Percentiles rank a stretch among this genome's conserved stretches.
These are phyloP conservation scores for Girardinus metallicus DNA, from an alignment of 2,797 vertebrate genomes.

Conservation along the genomic window DNA sequence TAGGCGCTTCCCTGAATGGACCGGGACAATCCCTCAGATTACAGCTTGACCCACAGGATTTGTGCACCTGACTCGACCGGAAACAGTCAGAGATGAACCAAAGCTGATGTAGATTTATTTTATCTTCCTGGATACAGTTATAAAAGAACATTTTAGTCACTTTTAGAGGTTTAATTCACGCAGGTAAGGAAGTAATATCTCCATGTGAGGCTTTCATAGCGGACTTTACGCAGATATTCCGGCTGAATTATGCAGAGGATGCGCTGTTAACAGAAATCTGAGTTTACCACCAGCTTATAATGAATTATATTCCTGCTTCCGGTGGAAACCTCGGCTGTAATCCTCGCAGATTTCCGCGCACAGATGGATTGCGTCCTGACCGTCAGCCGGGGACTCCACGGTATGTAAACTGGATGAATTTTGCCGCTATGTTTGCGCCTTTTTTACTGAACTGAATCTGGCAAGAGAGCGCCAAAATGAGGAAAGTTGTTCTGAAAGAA, in stretches of 20 bases:
- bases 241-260: background rate
- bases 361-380: constrained; percentile 43
- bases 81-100: constrained; percentile 21
- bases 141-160: background rate
- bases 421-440: constrained; percentile 16
- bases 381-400: constrained; percentile 17
- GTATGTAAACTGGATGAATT: constrained; percentile 5
- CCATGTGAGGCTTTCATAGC: background rate
- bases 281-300: constrained; percentile 1
- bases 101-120: constrained; percentile 2
- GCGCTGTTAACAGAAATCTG: background rate
- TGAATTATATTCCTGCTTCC: constrained; percentile 39
- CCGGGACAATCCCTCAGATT: constrained; percentile 66
- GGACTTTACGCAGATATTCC: background rate
- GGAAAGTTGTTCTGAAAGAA: constrained; percentile 71
- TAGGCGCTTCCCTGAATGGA: background rate
- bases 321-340: constrained; percentile 42
- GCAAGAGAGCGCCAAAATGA: constrained; percentile 61
- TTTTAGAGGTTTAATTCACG: background rate
- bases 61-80: constrained; percentile 49
- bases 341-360: constrained; percentile 48
- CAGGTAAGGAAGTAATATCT: background rate
- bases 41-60: constrained; percentile 68
- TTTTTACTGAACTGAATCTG: constrained; percentile 18
- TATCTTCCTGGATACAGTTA: background rate